A percentile compares a stretch with the other conserved stretches of the same genome.
These are phyloP conservation scores for Cheilosia grossa DNA, from an alignment of 2,888 invertebrate species.

Conservation along the genomic window DNA sequence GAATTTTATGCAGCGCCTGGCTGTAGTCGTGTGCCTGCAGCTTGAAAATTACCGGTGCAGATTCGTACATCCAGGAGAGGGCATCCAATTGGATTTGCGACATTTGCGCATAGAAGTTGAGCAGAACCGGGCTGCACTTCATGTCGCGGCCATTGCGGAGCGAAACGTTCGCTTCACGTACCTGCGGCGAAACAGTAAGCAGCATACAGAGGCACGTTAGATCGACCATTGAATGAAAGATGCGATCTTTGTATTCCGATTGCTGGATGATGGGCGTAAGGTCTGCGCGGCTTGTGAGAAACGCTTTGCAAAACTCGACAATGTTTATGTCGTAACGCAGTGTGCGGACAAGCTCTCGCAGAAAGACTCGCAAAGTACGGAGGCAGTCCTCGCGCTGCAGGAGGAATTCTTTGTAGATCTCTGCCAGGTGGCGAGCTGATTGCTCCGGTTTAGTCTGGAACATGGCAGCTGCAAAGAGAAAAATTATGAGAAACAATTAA, in stretches of 20 bases:
- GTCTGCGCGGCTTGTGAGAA: conserved; percentile 87
- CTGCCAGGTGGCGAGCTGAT: conserved; percentile 92
- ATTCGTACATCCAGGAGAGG: conserved; percentile 94
- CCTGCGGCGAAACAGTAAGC: conserved; percentile 89
- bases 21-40: conserved; percentile 89
- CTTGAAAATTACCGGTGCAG: conserved; percentile 89
- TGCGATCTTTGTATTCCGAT: conserved; percentile 91
- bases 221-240: conserved; percentile 93
- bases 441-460: conserved; percentile 93
- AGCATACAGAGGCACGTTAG: conserved; percentile 93
- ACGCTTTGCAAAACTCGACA: conserved; percentile 89
- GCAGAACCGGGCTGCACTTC: conserved; percentile 79
- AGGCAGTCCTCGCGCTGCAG: conserved; percentile 95
- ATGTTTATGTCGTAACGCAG: conserved; percentile 92
- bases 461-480: conserved; percentile 87
- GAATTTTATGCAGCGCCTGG: conserved; percentile 90
- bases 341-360: conserved; percentile 94
- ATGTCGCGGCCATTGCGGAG: conserved; percentile 84
- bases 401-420: conserved; percentile 93
- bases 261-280: conserved; percentile 86
- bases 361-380: conserved; percentile 91
- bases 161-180: conserved; percentile 87
- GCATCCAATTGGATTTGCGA: conserved; percentile 92
- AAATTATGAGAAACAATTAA: not conserved
- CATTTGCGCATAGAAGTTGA: conserved; percentile 83